Conservation (phyloP, 2,113 vertebrate species). For the Gallinago jamesoni region DNA sequence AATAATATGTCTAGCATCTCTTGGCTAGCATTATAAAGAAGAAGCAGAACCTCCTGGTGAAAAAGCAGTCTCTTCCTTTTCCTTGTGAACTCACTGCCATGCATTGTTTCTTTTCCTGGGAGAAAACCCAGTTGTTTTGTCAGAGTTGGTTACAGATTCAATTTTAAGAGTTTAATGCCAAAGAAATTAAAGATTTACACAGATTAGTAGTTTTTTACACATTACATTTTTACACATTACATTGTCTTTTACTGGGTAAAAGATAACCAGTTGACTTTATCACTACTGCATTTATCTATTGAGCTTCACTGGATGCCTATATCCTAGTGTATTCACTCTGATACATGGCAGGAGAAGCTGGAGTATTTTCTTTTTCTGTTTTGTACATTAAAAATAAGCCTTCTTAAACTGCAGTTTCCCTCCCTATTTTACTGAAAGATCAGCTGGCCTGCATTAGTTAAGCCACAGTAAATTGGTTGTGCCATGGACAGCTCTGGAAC, state of each 20-base stretch:
- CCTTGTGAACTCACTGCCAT: neutral
- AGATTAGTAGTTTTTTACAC: neutral
- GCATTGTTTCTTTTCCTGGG: neutral
- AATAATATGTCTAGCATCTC: neutral
- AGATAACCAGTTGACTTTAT: neutral
- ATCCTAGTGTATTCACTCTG: neutral
- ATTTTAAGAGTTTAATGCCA: neutral
- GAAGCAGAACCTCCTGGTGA: neutral
- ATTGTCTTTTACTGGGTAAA: neutral
- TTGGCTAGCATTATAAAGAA: neutral
- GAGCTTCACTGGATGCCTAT: neutral
- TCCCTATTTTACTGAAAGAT: neutral
- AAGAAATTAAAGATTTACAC: neutral
- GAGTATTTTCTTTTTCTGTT: neutral
- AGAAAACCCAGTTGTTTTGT: neutral
- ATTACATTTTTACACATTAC: too few species aligned
- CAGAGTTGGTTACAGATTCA: neutral
- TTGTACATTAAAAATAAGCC: neutral
- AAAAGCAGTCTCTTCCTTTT: neutral
- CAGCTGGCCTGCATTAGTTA: neutral
- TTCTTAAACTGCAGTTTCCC: neutral
- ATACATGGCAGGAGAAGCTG: neutral
- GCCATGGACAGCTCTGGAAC: neutral
- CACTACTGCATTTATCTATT: neutral
- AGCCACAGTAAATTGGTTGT: neutral